A percentile compares a stretch with the other conserved stretches of the same genome.
Conservation (phyloP, 2,888 invertebrate species). For the Crioceris asparagi region DNA sequence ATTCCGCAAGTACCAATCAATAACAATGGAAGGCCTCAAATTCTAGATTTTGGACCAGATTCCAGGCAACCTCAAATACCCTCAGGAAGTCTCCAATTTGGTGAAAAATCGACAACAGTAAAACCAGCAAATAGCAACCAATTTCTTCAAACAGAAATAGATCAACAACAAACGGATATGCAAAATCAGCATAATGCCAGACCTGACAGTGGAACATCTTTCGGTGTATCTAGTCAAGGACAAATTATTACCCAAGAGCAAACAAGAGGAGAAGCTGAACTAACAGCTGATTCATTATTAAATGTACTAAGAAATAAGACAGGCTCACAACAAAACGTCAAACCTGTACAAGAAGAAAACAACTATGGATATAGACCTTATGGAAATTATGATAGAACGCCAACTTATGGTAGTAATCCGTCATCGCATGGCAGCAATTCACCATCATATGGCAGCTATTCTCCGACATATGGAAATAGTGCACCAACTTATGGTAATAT, state of each 20-base stretch:
- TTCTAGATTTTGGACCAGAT: too few relatives aligned
- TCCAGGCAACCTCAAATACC: too few relatives aligned
- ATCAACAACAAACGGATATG: slow-evolving; percentile 7
- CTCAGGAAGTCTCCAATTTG: slow-evolving; percentile 3
- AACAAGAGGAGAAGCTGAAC: slow-evolving; percentile 16
- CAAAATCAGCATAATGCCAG: slow-evolving; percentile 4
- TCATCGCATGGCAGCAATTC: background rate
- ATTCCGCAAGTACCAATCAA: too few relatives aligned
- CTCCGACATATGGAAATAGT: too few relatives aligned
- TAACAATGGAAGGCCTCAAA: too few relatives aligned
- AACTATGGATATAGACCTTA: background rate
- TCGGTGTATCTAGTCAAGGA: slow-evolving; percentile 8
- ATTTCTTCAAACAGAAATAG: slow-evolving; percentile 9
- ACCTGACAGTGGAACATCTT: too few relatives aligned
- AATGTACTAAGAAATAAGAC: slow-evolving; percentile 7
- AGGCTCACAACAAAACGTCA: background rate
- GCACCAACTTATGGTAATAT: background rate
- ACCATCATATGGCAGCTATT: background rate
- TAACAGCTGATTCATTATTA: slow-evolving; percentile 18
- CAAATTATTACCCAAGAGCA: slow-evolving; percentile 7
- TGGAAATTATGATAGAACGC: background rate
- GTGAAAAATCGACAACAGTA: slow-evolving; percentile 2
- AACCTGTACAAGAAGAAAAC: background rate
- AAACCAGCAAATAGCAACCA: slow-evolving; percentile 5
- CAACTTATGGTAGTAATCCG: background rate